Conservation (phyloP, 1,140 invertebrate genomes). For the Drosophila sechellia region DNA sequence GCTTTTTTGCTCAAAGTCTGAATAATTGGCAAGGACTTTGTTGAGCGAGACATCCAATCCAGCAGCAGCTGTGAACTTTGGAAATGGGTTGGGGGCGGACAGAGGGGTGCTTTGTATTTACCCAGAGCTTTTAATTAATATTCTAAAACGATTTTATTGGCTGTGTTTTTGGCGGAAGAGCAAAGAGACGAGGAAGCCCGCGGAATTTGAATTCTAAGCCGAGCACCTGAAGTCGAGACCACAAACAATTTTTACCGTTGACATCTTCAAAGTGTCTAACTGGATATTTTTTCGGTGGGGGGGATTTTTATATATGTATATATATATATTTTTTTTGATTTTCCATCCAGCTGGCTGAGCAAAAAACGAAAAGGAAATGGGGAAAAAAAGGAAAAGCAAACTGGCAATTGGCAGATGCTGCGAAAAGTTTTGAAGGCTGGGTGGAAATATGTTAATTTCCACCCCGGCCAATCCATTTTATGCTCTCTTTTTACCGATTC, state of each 20-base stretch:
- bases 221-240: slow-evolving; percentile 51
- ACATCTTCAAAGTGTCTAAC: slow-evolving; percentile 70
- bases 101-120: slow-evolving; percentile 38
- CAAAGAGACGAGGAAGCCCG: slow-evolving; percentile 7
- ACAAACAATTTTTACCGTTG: slow-evolving; percentile 60
- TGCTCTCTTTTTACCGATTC: slow-evolving; percentile 40
- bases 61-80: slow-evolving; percentile 20
- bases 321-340: background rate
- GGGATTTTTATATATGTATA: too few species aligned
- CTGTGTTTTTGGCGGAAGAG: background rate
- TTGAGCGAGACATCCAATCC: slow-evolving; percentile 33
- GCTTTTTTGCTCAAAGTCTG: slow-evolving; percentile 7
- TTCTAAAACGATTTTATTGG: slow-evolving; percentile 79
- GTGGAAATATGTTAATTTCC: slow-evolving; percentile 42
- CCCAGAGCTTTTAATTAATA: slow-evolving; percentile 80
- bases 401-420: slow-evolving; percentile 56
- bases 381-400: slow-evolving; percentile 22
- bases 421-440: slow-evolving; percentile 20
- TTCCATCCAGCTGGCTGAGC: slow-evolving; percentile 1
- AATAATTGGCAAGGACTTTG: slow-evolving; percentile 37
- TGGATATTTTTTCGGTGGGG: background rate
- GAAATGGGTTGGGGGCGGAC: background rate
- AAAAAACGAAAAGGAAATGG: background rate
- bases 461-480: slow-evolving; percentile 15
- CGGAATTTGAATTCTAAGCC: slow-evolving; percentile 61